Conservation (phyloP, 1,140 invertebrate species). For the Drosophila santomea region DNA sequence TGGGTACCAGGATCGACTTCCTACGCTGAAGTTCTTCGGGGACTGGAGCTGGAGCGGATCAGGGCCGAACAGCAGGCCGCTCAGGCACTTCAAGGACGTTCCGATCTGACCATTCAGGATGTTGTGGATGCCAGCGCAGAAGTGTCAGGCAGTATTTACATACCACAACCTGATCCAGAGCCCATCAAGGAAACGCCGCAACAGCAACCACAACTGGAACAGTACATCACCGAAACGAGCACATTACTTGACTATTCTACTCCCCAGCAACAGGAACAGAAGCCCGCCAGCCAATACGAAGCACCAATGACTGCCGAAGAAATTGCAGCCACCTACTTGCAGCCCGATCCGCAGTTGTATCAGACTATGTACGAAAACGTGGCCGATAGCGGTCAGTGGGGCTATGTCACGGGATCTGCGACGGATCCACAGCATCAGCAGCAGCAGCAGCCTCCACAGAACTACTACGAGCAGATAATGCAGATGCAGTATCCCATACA, state of each 20-base stretch:
- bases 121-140: conserved; percentile 64
- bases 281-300: conserved; percentile 43
- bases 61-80: conserved; percentile 58
- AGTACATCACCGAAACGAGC: conserved; percentile 44
- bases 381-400: conserved; percentile 77
- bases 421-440: conserved; percentile 41
- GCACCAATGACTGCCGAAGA: conserved; percentile 77
- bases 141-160: conserved; percentile 19
- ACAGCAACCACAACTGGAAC: conserved; percentile 27
- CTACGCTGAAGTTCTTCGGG: conserved; percentile 91
- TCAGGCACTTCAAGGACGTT: conserved; percentile 35
- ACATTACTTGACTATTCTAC: conserved; percentile 36
- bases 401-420: conserved; percentile 46
- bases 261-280: conserved; percentile 12
- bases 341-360: conserved; percentile 77
- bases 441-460: conserved; percentile 49
- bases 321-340: conserved; percentile 76
- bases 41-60: conserved; percentile 84
- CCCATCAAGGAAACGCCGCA: conserved; percentile 16
- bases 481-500: conserved; percentile 82
- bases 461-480: conserved; percentile 80
- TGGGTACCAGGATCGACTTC: conserved; percentile 90
- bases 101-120: conserved; percentile 68
- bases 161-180: conserved; percentile 33
- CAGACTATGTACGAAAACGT: conserved; percentile 82